Conservation (phyloP, 2,888 invertebrate genomes). For the Encarsia formosa region DNA sequence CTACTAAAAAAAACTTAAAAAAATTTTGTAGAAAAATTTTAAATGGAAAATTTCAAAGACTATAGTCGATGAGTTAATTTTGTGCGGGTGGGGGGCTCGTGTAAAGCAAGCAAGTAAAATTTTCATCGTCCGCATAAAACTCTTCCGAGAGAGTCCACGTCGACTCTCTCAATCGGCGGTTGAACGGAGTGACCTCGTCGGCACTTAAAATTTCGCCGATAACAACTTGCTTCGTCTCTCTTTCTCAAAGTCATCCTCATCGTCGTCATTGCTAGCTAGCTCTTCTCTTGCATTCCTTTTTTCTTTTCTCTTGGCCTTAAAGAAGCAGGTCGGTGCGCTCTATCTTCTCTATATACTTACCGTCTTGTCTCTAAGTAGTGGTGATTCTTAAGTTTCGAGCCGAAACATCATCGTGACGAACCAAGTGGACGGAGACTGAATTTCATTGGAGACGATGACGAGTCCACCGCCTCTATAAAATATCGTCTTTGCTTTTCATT, state of each 20-base stretch:
- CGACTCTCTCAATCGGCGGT: slow-evolving; percentile 27
- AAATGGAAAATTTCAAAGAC: no score
- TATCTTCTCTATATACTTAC: not conserved
- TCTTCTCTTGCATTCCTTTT: slow-evolving; percentile 16
- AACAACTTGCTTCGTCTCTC: slow-evolving; percentile 10
- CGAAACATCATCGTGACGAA: slow-evolving; percentile 29
- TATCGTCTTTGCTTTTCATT: not conserved
- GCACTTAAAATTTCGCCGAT: slow-evolving; percentile 29
- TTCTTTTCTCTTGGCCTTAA: slow-evolving; percentile 5
- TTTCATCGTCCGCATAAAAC: slow-evolving; percentile 27
- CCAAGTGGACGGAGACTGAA: slow-evolving; percentile 19
- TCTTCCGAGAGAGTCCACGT: no score
- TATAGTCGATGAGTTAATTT: no score
- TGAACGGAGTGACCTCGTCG: slow-evolving; percentile 25
- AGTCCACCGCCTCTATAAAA: slow-evolving; percentile 20
- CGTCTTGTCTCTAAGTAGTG: slow-evolving; percentile 5
- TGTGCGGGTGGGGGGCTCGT: no score
- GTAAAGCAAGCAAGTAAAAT: slow-evolving; percentile 26
- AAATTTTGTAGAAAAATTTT: no score
- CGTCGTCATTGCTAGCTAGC: slow-evolving; percentile 12
- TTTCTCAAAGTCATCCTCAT: slow-evolving; percentile 2
- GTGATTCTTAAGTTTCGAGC: slow-evolving; percentile 28
- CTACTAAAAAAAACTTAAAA: no score
- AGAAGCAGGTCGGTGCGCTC: not conserved
- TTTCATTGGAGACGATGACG: slow-evolving; percentile 24